Evolutionary conservation across 1,140 invertebrate species (phyloP).

Genomic region (Solen grandis): DNA sequence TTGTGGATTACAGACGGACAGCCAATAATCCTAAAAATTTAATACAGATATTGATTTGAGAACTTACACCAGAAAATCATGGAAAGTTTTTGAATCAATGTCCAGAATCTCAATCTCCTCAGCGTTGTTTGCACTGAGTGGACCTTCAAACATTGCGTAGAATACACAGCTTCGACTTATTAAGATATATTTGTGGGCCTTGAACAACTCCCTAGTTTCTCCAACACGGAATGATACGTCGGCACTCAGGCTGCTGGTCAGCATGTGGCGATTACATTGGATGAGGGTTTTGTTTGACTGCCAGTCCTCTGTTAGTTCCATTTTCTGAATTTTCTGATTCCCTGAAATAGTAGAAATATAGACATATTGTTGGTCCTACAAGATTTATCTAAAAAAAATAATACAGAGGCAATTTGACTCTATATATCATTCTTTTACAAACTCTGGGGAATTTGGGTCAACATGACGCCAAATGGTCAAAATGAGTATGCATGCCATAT

Average conservation of each 20-base stretch:
- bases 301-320: conserved; percentile 14
- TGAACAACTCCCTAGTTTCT: not conserved
- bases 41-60: too few species aligned
- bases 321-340: not conserved
- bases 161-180: conserved; percentile 42
- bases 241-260: conserved; percentile 6
- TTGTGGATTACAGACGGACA: too few species aligned
- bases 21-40: too few species aligned
- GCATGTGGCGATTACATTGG: conserved; percentile 47
- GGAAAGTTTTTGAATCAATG: conserved; percentile 64
- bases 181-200: conserved; percentile 49
- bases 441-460: too few species aligned
- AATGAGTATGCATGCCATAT: too few species aligned
- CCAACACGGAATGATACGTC: conserved; percentile 43
- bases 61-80: conserved; percentile 67
- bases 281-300: conserved; percentile 27
- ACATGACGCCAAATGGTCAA: too few species aligned
- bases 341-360: too few species aligned
- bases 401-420: too few species aligned
- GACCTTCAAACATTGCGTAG: conserved; percentile 67
- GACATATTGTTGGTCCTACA: too few species aligned
- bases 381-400: too few species aligned
- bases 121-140: conserved; percentile 56
- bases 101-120: conserved; percentile 66
- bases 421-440: too few species aligned